Evolutionary conservation across 1,140 invertebrate genomes (phyloP), one percentile per base, ranked within the genome.

Genomic region (Cheumatopsyche charites): DNA sequence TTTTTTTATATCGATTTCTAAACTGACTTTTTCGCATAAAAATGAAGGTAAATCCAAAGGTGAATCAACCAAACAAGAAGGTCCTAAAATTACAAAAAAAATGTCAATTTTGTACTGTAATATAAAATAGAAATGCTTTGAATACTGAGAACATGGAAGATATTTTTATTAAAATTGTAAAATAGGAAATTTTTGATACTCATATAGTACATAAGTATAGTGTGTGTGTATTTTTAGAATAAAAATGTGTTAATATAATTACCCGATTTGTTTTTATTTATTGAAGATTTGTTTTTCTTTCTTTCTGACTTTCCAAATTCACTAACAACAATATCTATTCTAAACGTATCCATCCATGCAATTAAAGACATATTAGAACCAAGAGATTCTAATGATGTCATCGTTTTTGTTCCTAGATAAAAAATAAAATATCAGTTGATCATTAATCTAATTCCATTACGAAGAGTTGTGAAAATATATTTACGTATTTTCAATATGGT

Each of bases 281-380:
- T n/a, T n/a, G 55, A 82, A 79, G 74, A 83, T 36, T 26, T 82
- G 78, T 79, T 78, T 73, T 81, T 82, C 43, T 73, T 73, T 66
- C 79, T 80, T 21, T 85, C 84, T 11, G 79, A 76, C 73, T 85
- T 83, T 19, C 90, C 89, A 77, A 90, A 89, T 81, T 94, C 92
- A 77, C 92, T 93, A 67, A 97, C 95, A 17, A 97, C 94, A 79
- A 98, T 98, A 80, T 98, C 94, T 68, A 98, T 94, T 72, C 93
- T 89, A 83, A 98, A 90, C 0, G 90, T 88, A 74, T 96, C 94
- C 81, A 98, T 90, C 77, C 88, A 89, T 12, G 90, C 93, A 67
- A 93, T 90, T n/a, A 98, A 83, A 11, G 94, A 94, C 29, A 98
- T 83, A 83, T 95, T 95, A 5, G 94, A 95, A 5, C 95, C 95